Conservation (phyloP, 2,888 invertebrate species). For the Lamellibrachia columna region DNA sequence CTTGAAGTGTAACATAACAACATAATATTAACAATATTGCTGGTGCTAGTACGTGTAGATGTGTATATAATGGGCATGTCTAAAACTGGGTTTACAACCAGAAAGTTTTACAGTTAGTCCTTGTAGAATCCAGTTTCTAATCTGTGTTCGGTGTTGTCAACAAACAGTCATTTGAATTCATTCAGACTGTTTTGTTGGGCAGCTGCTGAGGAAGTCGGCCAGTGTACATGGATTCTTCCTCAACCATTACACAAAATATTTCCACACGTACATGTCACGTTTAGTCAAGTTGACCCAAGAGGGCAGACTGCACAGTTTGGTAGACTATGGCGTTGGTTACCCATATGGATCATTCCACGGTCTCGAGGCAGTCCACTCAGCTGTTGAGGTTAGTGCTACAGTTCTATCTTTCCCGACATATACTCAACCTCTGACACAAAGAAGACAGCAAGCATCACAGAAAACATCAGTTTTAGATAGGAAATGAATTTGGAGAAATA, state of each 20-base stretch:
- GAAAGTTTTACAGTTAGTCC: too few relatives aligned
- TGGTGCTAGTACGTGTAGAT: neutral
- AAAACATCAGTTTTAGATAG: conserved; percentile 13
- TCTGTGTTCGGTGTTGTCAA: too few relatives aligned
- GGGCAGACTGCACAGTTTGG: conserved; percentile 49
- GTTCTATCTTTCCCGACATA: neutral
- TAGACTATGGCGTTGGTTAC: conserved; percentile 51
- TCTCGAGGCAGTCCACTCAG: conserved; percentile 52
- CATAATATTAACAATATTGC: neutral
- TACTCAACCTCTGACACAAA: neutral
- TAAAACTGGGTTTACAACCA: too few relatives aligned
- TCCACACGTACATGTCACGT: conserved; percentile 45
- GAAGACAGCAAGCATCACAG: too few relatives aligned
- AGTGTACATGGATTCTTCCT: conserved; percentile 59
- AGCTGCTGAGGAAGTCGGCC: conserved; percentile 56
- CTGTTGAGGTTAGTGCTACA: conserved; percentile 41
- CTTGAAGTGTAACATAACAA: neutral
- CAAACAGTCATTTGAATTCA: neutral
- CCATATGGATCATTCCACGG: conserved; percentile 52
- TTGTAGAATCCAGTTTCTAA: too few relatives aligned
- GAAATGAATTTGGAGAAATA: neutral
- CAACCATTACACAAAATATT: conserved; percentile 47
- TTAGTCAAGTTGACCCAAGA: conserved; percentile 44
- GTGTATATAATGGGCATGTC: too few relatives aligned
- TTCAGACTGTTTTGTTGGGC: neutral